Percentiles rank a stretch among this genome's conserved stretches.
phyloP scores from a whole-genome alignment of 2,113 vertebrate genomes.

The Rhombomys opimus region DNA sequence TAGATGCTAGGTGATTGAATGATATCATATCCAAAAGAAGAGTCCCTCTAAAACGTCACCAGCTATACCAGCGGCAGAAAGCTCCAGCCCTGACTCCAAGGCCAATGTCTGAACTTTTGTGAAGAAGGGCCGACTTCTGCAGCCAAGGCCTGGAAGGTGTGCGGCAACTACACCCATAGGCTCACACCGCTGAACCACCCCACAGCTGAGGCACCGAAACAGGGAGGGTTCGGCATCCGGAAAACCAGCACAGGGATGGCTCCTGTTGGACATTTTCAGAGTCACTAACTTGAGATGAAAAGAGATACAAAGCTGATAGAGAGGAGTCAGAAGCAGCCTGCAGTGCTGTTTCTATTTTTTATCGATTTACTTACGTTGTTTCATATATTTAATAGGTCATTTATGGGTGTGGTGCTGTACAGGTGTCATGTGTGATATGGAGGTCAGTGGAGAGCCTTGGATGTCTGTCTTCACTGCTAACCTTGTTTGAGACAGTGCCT shows the following conservation, averaged over 20 bases:
- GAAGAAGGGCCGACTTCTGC: not conserved
- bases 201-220: rapidly evolving
- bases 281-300: not conserved
- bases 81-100: not conserved
- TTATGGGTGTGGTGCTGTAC: too few species aligned
- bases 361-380: not conserved
- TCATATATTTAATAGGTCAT: too few species aligned
- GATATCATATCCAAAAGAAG: not conserved
- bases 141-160: not conserved
- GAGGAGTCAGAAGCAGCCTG: not conserved
- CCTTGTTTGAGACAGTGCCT: not conserved
- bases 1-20: not conserved
- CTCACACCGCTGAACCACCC: not conserved
- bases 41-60: not conserved
- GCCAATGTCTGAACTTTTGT: not conserved
- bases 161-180: not conserved
- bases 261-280: not conserved
- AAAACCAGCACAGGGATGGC: not conserved
- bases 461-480: not conserved
- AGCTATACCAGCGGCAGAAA: not conserved
- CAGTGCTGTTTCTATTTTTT: not conserved
- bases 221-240: not conserved
- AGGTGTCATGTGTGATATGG: not conserved
- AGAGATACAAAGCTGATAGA: not conserved
- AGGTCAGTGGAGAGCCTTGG: too few species aligned